Conservation (phyloP, 2,888 invertebrate genomes). For the Ectemnius continuus region DNA sequence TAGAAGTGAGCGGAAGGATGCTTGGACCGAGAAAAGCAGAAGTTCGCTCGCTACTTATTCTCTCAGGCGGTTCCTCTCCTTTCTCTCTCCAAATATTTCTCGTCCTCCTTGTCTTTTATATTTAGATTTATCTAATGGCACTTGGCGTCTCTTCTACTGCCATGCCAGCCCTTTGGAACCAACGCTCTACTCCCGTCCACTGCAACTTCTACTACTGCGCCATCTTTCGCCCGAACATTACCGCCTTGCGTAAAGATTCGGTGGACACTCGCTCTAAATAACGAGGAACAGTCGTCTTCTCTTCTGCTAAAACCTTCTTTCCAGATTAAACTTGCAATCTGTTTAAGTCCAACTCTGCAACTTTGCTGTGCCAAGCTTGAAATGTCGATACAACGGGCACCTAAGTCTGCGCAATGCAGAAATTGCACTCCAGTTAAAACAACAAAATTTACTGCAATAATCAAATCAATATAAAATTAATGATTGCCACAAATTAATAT, state of each 20-base stretch:
- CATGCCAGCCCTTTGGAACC: not conserved
- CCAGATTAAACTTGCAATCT: too few species aligned
- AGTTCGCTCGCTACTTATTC: conserved; percentile 31
- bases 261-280: not conserved
- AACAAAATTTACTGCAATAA: too few species aligned
- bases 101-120: conserved; percentile 22
- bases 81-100: conserved; percentile 38
- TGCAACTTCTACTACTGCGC: not conserved
- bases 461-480: too few species aligned
- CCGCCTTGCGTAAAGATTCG: not conserved
- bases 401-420: too few species aligned
- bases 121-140: conserved; percentile 49
- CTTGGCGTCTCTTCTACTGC: conserved; percentile 21
- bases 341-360: too few species aligned
- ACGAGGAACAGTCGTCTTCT: not conserved
- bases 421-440: too few species aligned
- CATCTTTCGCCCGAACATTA: not conserved
- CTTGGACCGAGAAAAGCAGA: conserved; percentile 39
- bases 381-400: too few species aligned
- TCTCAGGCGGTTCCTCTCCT: conserved; percentile 4
- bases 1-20: conserved; percentile 28
- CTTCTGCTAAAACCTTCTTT: not conserved
- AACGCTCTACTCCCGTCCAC: not conserved
- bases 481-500: too few species aligned
- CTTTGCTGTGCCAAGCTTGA: too few species aligned